A percentile compares a stretch with the other conserved stretches of the same genome.
Conservation (phyloP, 1,140 invertebrate species). For the Agrilus planipennis region DNA sequence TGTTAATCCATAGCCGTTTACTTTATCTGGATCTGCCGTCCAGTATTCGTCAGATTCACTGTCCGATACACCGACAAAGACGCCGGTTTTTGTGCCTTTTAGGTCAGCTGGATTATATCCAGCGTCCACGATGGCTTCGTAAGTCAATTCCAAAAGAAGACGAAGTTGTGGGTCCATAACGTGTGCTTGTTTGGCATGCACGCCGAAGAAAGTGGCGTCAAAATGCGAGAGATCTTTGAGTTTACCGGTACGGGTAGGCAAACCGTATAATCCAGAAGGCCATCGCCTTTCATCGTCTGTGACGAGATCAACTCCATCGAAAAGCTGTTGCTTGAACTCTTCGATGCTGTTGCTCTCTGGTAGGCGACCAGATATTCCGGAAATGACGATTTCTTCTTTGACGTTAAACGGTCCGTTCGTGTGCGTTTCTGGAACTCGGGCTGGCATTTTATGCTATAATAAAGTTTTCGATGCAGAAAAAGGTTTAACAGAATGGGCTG, state of each 20-base stretch:
- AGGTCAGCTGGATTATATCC: slow-evolving; percentile 71
- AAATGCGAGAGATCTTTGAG: slow-evolving; percentile 79
- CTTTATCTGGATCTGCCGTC: slow-evolving; percentile 56
- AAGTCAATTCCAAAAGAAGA: slow-evolving; percentile 81
- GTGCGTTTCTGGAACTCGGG: slow-evolving; percentile 40
- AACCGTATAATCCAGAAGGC: slow-evolving; percentile 61
- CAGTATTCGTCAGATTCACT: slow-evolving; percentile 80
- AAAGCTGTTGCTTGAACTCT: slow-evolving; percentile 72
- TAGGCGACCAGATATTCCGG: slow-evolving; percentile 79
- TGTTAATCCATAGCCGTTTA: slow-evolving; percentile 86
- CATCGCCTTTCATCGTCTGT: slow-evolving; percentile 77
- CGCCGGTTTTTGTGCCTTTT: slow-evolving; percentile 77
- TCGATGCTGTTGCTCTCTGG: slow-evolving; percentile 79
- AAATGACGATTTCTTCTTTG: slow-evolving; percentile 71
- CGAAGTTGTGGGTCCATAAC: slow-evolving; percentile 93
- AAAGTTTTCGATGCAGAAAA: not conserved
- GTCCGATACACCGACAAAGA: slow-evolving; percentile 78
- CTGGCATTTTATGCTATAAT: slow-evolving; percentile 40
- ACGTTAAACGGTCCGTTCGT: slow-evolving; percentile 29
- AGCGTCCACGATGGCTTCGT: slow-evolving; percentile 91
- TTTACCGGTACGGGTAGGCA: slow-evolving; percentile 79
- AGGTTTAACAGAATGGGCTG: no score
- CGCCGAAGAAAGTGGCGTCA: slow-evolving; percentile 88
- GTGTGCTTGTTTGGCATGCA: slow-evolving; percentile 86
- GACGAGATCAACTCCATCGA: slow-evolving; percentile 76